Conservation (phyloP, 2,888 invertebrate species). For the Eubasilissa splendida region DNA sequence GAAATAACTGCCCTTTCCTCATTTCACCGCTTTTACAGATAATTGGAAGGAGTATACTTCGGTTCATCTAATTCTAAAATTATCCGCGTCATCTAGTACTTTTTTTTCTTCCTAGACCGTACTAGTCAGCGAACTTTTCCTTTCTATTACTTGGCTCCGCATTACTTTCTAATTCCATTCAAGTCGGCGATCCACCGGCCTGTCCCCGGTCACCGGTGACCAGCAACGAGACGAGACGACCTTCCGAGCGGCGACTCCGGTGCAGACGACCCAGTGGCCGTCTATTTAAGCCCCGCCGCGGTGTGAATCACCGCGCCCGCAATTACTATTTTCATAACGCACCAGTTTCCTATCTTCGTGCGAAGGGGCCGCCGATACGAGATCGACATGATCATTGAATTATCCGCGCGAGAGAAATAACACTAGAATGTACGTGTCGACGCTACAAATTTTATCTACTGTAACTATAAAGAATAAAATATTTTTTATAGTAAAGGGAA, state of each 20-base stretch:
- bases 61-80: too few relatives aligned
- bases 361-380: slow-evolving; percentile 6
- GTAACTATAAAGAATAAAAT: too few relatives aligned
- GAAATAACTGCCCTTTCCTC: too few relatives aligned
- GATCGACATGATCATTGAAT: neutral
- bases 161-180: neutral
- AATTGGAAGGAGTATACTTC: too few relatives aligned
- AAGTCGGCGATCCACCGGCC: neutral
- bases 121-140: neutral
- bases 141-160: neutral
- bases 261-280: slow-evolving; percentile 32
- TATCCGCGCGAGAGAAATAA: neutral
- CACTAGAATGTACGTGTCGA: slow-evolving; percentile 1
- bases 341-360: slow-evolving; percentile 7
- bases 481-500: too few relatives aligned
- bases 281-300: slow-evolving; percentile 21
- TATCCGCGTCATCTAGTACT: too few relatives aligned
- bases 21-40: too few relatives aligned
- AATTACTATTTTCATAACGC: slow-evolving; percentile 19
- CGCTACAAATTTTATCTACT: neutral
- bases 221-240: slow-evolving; percentile 22
- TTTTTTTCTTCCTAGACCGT: neutral
- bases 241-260: slow-evolving; percentile 25
- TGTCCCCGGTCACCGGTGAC: slow-evolving; percentile 7
- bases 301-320: slow-evolving; percentile 25